Conservation (phyloP, 2,113 vertebrate genomes). For the Limnothrissa miodon region DNA sequence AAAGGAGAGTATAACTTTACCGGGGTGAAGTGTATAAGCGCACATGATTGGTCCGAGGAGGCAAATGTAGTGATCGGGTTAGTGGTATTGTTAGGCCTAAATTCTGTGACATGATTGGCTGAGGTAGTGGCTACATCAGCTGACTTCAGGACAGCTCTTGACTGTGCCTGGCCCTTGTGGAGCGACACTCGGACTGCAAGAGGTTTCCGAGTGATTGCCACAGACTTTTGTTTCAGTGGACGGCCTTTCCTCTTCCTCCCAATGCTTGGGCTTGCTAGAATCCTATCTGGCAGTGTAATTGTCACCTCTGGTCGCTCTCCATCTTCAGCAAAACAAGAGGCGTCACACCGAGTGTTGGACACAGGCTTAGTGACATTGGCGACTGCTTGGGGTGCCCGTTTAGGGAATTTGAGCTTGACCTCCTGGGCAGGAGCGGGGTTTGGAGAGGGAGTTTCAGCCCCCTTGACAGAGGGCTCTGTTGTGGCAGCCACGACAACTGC, state of each 20-base stretch:
- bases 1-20: neutral
- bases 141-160: neutral
- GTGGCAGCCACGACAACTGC: slow-evolving; percentile 49
- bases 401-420: slow-evolving; percentile 85
- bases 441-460: slow-evolving; percentile 75
- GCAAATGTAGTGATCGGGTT: slow-evolving; percentile 8
- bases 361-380: slow-evolving; percentile 50
- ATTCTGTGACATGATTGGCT: slow-evolving; percentile 10
- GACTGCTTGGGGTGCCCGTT: slow-evolving; percentile 84
- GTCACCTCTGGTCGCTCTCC: slow-evolving; percentile 61
- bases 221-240: slow-evolving; percentile 74
- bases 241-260: slow-evolving; percentile 71
- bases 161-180: neutral
- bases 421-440: slow-evolving; percentile 71
- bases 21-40: neutral
- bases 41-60: neutral
- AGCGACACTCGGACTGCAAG: neutral
- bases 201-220: slow-evolving; percentile 52
- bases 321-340: slow-evolving; percentile 81
- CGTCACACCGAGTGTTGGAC: slow-evolving; percentile 67
- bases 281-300: slow-evolving; percentile 43
- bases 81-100: neutral
- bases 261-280: slow-evolving; percentile 49
- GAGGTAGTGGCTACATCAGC: neutral
- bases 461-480: slow-evolving; percentile 75